These are phyloP conservation scores for Drosophila setifemur DNA, from an alignment of 1,140 invertebrate species.

Conservation along the genomic window DNA sequence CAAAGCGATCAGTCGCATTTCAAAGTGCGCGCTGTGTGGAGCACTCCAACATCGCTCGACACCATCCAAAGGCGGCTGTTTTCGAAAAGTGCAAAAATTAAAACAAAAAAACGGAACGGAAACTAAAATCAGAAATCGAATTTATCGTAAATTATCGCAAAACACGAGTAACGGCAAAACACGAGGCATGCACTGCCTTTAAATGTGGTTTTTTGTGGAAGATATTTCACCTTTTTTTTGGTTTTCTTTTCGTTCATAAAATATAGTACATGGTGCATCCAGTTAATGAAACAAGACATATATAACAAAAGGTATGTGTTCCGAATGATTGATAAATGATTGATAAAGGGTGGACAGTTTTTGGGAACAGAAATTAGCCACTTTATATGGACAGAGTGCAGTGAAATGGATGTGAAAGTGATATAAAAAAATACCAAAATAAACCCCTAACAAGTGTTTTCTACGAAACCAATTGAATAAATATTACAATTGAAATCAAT, in stretches of 20 bases:
- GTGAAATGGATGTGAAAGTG: slow-evolving; percentile 29
- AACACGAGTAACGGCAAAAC: slow-evolving; percentile 23
- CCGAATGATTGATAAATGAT: slow-evolving; percentile 14
- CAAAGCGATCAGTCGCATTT: slow-evolving; percentile 23
- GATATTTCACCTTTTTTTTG: slow-evolving; percentile 35
- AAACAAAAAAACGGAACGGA: too few species aligned
- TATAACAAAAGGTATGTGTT: slow-evolving; percentile 26
- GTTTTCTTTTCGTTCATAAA: slow-evolving; percentile 6
- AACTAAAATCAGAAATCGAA: too few species aligned
- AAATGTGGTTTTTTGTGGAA: slow-evolving; percentile 28
- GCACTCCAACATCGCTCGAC: neutral
- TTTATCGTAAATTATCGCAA: neutral
- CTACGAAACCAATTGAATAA: too few species aligned
- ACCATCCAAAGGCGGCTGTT: neutral
- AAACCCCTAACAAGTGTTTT: too few species aligned
- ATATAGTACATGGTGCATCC: slow-evolving; percentile 5
- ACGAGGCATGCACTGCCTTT: slow-evolving; percentile 33
- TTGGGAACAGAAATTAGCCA: slow-evolving; percentile 11
- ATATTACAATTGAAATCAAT: neutral
- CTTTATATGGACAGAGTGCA: slow-evolving; percentile 23
- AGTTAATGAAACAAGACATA: slow-evolving; percentile 11
- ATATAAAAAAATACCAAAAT: neutral
- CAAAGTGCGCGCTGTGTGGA: slow-evolving; percentile 14
- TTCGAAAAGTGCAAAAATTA: neutral
- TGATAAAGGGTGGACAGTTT: neutral